Evolutionary conservation across 2,797 vertebrate genomes (phyloP), one percentile per base, ranked within the genome.

Genomic region (Pogonophryne albipinna): DNA sequence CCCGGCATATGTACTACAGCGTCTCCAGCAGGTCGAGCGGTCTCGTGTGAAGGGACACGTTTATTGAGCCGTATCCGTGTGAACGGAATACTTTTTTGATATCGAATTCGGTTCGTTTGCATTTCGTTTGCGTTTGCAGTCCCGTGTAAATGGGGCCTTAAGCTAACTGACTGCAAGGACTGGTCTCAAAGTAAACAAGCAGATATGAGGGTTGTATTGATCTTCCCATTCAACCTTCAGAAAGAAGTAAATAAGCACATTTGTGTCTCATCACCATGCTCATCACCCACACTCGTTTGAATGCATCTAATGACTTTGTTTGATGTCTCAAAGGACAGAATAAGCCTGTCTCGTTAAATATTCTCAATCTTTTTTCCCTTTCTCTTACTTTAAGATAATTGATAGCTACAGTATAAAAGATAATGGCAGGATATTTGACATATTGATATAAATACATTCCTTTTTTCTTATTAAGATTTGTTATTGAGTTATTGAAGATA

Each of bases 401-500:
- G 2, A 66, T 34, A 20, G 16, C 41, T 47, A 11, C 31, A 61
- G 14, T 44, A 60, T 16, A 12, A 3, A 55, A 49, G 62, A 62
- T 15, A 4, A 65, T 70, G 16, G 20, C n/a, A 64, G 19, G 50
- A 34, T 68, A 72, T 64, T 57, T 67, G 49, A 66, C 38, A 64
- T 68, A 65, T 66, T 63, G 71, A 67, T 71, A 59, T 53, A 63
- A 79, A 74, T 56, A 56, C 23, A 19, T 53, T 61, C 20, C n/a
- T 13, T 38, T 77, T 69, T 60, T 53, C 56, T 62, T 65, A 71
- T 55, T 38, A 38, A 38, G 34, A 38, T 38, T 4, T 38, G 2
- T 38, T 38, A 8, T 38, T 38, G 8, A 38, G 27, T 76, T 41
- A 56, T 27, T 71, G 67, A 78, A 70, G 16, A 63, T 52, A 17